A percentile compares a stretch with the other conserved stretches of the same genome.
These are phyloP conservation scores for Spizaetus ornatus DNA, from an alignment of 2,113 vertebrate genomes.

Conservation along the genomic window DNA sequence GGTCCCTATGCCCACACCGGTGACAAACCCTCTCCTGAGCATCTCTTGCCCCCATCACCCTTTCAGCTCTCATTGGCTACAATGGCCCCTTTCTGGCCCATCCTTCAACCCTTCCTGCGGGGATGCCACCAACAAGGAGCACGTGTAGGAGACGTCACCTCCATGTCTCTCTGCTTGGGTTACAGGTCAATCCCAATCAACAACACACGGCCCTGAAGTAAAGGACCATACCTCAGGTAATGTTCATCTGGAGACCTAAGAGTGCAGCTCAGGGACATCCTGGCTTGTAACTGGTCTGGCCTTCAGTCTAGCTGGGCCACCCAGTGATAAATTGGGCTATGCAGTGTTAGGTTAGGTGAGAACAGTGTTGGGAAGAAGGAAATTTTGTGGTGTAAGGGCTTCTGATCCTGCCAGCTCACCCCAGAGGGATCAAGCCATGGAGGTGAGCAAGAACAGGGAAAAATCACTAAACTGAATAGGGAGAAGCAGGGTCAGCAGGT, in stretches of 20 bases:
- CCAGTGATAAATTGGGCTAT: neutral
- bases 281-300: neutral
- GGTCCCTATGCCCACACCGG: neutral
- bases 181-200: neutral
- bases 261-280: neutral
- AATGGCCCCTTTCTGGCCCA: neutral
- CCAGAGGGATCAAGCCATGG: neutral
- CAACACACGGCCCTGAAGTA: neutral
- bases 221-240: constrained; percentile 32
- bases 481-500: neutral
- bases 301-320: neutral
- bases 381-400: neutral
- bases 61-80: neutral
- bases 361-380: neutral
- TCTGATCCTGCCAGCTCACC: neutral
- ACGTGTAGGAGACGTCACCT: neutral
- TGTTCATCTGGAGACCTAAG: neutral
- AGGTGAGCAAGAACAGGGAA: neutral
- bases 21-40: neutral
- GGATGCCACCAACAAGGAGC: neutral
- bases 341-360: neutral
- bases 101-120: neutral
- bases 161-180: neutral
- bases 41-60: neutral
- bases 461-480: neutral